Evolutionary conservation across 2,888 invertebrate genomes (phyloP).

Genomic region (Diloba caeruleocephala): DNA sequence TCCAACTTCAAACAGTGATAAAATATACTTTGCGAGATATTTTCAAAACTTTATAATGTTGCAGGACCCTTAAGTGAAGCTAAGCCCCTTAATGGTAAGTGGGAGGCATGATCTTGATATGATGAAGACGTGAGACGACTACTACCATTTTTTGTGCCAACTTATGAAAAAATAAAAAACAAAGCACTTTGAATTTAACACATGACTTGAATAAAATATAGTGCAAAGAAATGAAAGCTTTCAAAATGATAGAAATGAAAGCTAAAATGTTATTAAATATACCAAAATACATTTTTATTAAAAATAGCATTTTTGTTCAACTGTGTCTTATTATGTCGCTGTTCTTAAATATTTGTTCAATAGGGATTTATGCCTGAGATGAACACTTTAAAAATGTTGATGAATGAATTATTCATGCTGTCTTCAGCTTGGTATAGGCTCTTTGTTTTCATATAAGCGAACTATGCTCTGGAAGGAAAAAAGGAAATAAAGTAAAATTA

Average conservation of each 20-base stretch:
- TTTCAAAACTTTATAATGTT: constrained; percentile 82
- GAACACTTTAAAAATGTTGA: no score
- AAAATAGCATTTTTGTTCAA: constrained; percentile 4
- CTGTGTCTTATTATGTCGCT: background rate
- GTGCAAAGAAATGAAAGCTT: constrained; percentile 15
- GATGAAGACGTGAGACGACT: constrained; percentile 53
- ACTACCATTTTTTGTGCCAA: constrained; percentile 22
- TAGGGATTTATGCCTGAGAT: no score
- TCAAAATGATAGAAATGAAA: constrained; percentile 15
- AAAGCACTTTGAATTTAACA: constrained; percentile 29
- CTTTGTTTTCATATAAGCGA: no score
- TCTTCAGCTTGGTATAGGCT: no score
- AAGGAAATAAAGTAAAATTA: no score
- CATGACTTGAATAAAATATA: constrained; percentile 43
- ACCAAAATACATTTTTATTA: constrained; percentile 1
- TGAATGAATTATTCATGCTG: constrained; percentile 8
- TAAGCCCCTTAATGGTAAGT: constrained; percentile 78
- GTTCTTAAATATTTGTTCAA: background rate
- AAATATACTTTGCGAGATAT: constrained; percentile 80
- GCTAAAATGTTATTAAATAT: constrained; percentile 9
- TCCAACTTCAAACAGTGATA: constrained; percentile 80
- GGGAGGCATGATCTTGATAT: constrained; percentile 60
- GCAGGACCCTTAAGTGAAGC: constrained; percentile 75
- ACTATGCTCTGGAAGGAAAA: no score
- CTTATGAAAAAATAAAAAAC: constrained; percentile 31